Percentiles rank a stretch among this genome's conserved stretches.
phyloP scores from a whole-genome alignment of 2,113 vertebrate genomes.

The Orthonyx spaldingii region DNA sequence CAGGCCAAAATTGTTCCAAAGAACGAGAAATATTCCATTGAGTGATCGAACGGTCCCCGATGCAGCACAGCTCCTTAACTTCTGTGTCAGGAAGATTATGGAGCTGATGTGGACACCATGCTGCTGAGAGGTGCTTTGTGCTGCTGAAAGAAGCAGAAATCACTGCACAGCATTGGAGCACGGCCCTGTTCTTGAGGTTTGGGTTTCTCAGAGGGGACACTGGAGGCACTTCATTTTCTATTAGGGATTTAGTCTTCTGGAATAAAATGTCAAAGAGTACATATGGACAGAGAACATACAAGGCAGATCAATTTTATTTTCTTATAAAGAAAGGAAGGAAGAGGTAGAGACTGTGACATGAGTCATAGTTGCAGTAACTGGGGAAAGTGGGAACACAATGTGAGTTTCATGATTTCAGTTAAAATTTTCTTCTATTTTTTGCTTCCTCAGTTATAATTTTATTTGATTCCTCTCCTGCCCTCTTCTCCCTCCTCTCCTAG shows the following conservation, averaged over 20 bases:
- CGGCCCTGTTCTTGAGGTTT: background rate
- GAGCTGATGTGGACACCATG: accelerated
- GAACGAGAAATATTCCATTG: background rate
- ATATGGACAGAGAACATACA: background rate
- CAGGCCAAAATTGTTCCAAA: background rate
- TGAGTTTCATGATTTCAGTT: background rate
- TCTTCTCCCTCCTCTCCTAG: background rate
- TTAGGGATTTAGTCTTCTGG: background rate
- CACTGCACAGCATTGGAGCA: background rate
- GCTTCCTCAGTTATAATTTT: background rate
- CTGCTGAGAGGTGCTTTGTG: background rate
- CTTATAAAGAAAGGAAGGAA: background rate
- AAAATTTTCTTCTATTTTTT: background rate
- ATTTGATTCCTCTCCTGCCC: background rate
- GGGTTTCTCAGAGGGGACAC: background rate
- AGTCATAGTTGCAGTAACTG: background rate
- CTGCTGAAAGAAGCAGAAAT: background rate
- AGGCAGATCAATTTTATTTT: background rate
- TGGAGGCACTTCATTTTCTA: background rate
- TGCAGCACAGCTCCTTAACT: background rate
- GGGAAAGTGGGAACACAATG: background rate
- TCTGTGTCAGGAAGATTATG: background rate
- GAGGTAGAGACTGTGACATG: background rate
- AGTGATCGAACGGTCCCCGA: accelerated
- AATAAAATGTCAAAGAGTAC: background rate